Base-by-base conservation (phyloP, 2,797 vertebrate genomes). In the Malacoctenus gilli region DNA sequence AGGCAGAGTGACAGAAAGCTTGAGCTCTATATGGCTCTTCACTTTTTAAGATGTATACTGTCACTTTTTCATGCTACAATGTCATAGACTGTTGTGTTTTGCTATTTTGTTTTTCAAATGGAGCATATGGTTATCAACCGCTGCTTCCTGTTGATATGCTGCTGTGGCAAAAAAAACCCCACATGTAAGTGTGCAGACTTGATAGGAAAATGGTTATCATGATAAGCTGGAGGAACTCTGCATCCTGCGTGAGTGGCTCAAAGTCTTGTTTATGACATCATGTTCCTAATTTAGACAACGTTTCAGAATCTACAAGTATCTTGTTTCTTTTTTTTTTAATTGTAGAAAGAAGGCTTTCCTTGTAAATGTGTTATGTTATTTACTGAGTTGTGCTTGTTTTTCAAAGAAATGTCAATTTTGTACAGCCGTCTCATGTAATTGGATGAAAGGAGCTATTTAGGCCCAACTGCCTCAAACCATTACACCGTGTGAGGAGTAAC, bases 91-190 rank as follows among this genome's bases (percentile, higher is more conserved):
- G 25, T 5, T 28, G 9, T 28, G 25, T 28, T 4, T 9, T 4
- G 18, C 20, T 14, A 28, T 9, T 28, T 28, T 6, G 9, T 28
- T 28, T 47, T 53, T 50, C 50, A 21, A 12, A 51, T n/a, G 28
- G 11, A 13, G 37, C 18, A 10, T 35, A 30, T 32, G 1, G 14
- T 41, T 21, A 18, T 16, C 18, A 46, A 36, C 51, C 63, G 48
- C 68, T 72, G 71, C 44, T 70, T 80, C 68, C 68, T 68, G 39
- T 42, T 30, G 49, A 82, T 67, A 39, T 8, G n/a, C 22, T 25
- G 48, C 25, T 15, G 5, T 16, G 23, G 39, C 47, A 47, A 14
- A 37, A 5, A 5, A n/a, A n/a, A n/a, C n/a, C 4, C 13, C 8
- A 36, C n/a, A 52, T 10, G 18, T 7, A 46, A 9, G 16, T 47